These are phyloP conservation scores for Chanos chanos DNA, from an alignment of 2,797 vertebrate genomes.

Conservation along the genomic window DNA sequence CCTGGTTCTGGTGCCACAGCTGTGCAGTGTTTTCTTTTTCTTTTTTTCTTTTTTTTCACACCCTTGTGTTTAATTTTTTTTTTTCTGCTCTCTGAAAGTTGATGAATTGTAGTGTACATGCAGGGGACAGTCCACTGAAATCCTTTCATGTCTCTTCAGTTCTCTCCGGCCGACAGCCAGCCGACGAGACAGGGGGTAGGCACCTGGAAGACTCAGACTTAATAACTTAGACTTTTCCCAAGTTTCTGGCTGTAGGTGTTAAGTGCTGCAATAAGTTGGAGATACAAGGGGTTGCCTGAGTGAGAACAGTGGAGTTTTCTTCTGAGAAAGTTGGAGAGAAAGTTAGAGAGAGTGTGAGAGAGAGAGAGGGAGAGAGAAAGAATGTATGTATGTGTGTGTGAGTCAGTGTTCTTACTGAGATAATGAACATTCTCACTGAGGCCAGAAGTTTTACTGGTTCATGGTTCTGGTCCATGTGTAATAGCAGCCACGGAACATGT, in stretches of 20 bases:
- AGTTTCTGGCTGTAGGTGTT: too few species aligned
- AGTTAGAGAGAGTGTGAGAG: constrained; percentile 65
- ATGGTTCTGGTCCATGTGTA: constrained; percentile 42
- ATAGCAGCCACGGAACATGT: constrained; percentile 24
- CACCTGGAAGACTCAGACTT: constrained; percentile 40
- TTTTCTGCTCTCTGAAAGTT: constrained; percentile 56
- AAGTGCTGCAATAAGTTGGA: too few species aligned
- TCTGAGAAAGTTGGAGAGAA: constrained; percentile 5
- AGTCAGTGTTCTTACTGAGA: constrained; percentile 11
- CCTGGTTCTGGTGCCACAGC: background rate
- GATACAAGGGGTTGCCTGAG: too few species aligned
- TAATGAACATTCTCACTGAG: constrained; percentile 28
- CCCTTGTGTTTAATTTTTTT: constrained; percentile 60
- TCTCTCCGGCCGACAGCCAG: constrained; percentile 60
- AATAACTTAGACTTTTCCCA: too few species aligned
- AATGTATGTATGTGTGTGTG: constrained; percentile 4
- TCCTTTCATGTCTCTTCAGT: constrained; percentile 64
- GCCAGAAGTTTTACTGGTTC: constrained; percentile 30
- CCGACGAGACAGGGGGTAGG: constrained; percentile 49
- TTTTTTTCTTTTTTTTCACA: background rate
- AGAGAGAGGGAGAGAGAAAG: constrained; percentile 59
- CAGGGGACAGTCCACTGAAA: constrained; percentile 13
- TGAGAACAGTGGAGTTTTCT: too few species aligned
- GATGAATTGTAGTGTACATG: constrained; percentile 55
- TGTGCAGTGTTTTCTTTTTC: constrained; percentile 2